Percentiles rank a stretch among this genome's conserved stretches.
These are phyloP conservation scores for Scophthalmus maximus DNA, from an alignment of 2,113 vertebrate genomes.

Conservation along the genomic window DNA sequence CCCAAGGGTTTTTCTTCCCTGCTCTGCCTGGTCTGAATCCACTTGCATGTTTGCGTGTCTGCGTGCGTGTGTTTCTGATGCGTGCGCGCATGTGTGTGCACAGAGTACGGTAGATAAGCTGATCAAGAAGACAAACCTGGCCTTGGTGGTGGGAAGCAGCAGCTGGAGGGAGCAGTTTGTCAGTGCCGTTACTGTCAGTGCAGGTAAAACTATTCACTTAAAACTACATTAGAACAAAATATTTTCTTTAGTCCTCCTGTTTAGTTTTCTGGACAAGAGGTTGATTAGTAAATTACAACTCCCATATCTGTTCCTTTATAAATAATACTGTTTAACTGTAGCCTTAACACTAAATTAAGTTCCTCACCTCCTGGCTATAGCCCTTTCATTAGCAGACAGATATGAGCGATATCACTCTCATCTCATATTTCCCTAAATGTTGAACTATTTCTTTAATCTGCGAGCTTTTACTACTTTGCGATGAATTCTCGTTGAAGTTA, in stretches of 20 bases:
- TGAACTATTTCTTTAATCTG: too few relatives aligned
- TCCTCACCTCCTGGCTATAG: too few relatives aligned
- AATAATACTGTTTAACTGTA: too few relatives aligned
- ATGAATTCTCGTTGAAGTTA: not conserved
- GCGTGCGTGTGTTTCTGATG: slow-evolving; percentile 22
- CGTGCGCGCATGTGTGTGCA: slow-evolving; percentile 51
- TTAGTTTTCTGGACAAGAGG: too few relatives aligned
- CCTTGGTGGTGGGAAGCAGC: slow-evolving; percentile 88
- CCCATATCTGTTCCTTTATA: too few relatives aligned
- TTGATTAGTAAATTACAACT: too few relatives aligned
- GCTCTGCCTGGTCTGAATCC: slow-evolving; percentile 34
- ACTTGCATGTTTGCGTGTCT: slow-evolving; percentile 32
- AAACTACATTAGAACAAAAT: too few relatives aligned
- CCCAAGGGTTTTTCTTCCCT: slow-evolving; percentile 57
- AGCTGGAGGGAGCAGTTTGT: slow-evolving; percentile 90
- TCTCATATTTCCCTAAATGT: too few relatives aligned
- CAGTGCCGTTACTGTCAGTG: slow-evolving; percentile 86
- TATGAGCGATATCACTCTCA: too few relatives aligned
- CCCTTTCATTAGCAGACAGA: too few relatives aligned
- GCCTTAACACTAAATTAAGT: too few relatives aligned
- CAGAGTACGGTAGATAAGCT: slow-evolving; percentile 88
- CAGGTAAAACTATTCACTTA: slow-evolving; percentile 73
- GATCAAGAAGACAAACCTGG: slow-evolving; percentile 89
- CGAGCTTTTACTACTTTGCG: not conserved
- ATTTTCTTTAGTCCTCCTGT: too few relatives aligned